Conservation (phyloP, 2,797 vertebrate genomes). For the Allobates femoralis region DNA sequence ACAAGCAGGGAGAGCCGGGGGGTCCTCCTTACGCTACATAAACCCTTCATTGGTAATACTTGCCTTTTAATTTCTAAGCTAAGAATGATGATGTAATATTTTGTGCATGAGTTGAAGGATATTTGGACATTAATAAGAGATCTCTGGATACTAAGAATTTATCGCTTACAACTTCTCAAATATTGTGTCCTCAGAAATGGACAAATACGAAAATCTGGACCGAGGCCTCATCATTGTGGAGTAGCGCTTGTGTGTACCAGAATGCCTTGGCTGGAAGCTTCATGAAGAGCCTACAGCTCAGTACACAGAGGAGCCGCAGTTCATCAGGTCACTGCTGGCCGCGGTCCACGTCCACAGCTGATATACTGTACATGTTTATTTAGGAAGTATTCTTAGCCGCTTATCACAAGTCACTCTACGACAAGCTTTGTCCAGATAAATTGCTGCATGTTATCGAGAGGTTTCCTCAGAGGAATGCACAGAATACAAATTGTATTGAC, state of each 20-base stretch:
- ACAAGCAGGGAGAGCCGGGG: no score
- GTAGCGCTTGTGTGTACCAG: not conserved
- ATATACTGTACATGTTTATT: conserved; percentile 31
- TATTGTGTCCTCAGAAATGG: not conserved
- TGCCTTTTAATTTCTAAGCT: no score
- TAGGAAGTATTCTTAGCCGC: not conserved
- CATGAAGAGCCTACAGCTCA: not conserved
- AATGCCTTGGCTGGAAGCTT: not conserved
- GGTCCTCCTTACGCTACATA: no score
- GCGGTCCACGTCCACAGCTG: not conserved
- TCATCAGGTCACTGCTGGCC: conserved; percentile 31
- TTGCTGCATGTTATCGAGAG: not conserved
- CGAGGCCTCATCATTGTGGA: not conserved
- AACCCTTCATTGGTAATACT: no score
- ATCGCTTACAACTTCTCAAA: not conserved
- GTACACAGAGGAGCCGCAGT: not conserved
- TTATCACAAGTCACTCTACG: conserved; percentile 22
- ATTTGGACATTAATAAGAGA: no score
- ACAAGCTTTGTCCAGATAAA: not conserved
- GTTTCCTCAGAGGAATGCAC: not conserved
- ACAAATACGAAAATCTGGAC: not conserved
- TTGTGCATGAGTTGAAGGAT: no score
- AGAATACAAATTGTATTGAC: not conserved
- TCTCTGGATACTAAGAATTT: not conserved
- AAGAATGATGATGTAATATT: no score